Evolutionary conservation across 2,113 vertebrate genomes (phyloP), one percentile per base, ranked within the genome.

Genomic region (Coptodon rendalli): DNA sequence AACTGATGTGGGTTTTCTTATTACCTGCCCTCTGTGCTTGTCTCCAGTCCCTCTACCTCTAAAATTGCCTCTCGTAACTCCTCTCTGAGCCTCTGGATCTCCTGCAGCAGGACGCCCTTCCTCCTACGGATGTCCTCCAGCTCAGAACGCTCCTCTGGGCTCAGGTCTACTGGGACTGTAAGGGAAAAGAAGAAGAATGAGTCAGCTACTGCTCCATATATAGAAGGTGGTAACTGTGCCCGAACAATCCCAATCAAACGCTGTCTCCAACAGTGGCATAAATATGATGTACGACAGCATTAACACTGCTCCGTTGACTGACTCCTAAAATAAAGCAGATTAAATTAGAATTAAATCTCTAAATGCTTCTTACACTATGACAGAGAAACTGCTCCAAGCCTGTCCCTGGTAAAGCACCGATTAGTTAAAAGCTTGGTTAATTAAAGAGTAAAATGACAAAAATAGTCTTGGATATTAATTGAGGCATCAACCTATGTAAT

Each of bases 91-190:
- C 97, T 96, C 95, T 98, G 97, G 93, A 98, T 98, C 96, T 98
- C 97, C 91, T 97, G 97, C 93, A 98, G 94, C 90, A 98, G 95
- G 86, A 97, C 96, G 73, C 97, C 97, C 90, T 98, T 98, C 87
- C 98, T 97, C 80, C 97, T 94, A 2, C 97, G 97, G 90, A 98
- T 98, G 95, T 98, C 97, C 94, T 98, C 98, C 90, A 98, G 94
- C 95, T 98, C 98, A 56, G 97, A 97, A 84, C 97, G 97, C 95
- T 98, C 97, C 95, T 98, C 97, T 7, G 97, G 97, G 82, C 97
- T 98, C 89, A 98, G 97, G 95, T 98, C 97, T 86, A 97, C 97
- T 83, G 98, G 97, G 83, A 98, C 97, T 98, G 86, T 2, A 81
- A 59, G 71, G 91, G 84, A 91, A 91, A 84, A 90, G 31, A 61